A percentile compares a stretch with the other conserved stretches of the same genome.
phyloP scores from a whole-genome alignment of 2,797 vertebrate genomes.

The Gadopsis bispinosus region DNA sequence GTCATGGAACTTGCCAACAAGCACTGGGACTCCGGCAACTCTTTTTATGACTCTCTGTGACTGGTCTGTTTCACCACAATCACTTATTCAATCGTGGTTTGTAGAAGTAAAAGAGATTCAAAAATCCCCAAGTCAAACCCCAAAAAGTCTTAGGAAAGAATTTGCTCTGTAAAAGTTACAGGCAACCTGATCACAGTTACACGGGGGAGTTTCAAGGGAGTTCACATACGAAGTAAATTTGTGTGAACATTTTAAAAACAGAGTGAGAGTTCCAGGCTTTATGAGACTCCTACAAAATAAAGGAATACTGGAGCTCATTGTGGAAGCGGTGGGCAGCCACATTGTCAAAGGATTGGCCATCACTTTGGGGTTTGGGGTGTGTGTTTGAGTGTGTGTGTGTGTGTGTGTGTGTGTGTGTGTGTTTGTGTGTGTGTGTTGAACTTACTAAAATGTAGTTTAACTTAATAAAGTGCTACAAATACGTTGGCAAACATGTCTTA shows the following conservation, averaged over 20 bases:
- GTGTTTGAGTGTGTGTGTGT: slow-evolving; percentile 7
- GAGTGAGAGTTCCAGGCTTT: slow-evolving; percentile 46
- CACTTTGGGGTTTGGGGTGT: slow-evolving; percentile 42
- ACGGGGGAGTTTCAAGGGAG: not conserved
- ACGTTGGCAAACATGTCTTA: too few relatives aligned
- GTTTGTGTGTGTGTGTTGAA: not conserved
- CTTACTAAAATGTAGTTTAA: not conserved
- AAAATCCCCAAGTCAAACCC: slow-evolving; percentile 59
- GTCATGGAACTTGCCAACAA: slow-evolving; percentile 38
- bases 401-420: too few relatives aligned
- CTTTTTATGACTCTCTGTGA: slow-evolving; percentile 45
- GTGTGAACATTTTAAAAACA: slow-evolving; percentile 28
- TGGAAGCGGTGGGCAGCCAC: slow-evolving; percentile 62
- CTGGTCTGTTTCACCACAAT: slow-evolving; percentile 55
- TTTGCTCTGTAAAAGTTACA: slow-evolving; percentile 63
- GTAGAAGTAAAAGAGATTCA: slow-evolving; percentile 54
- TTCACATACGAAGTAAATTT: slow-evolving; percentile 47
- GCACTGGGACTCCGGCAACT: slow-evolving; percentile 36
- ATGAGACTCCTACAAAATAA: slow-evolving; percentile 54
- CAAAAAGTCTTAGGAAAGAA: slow-evolving; percentile 61
- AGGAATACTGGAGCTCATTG: slow-evolving; percentile 57
- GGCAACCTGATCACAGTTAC: slow-evolving; percentile 55
- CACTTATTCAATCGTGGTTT: slow-evolving; percentile 57
- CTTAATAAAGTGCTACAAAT: not conserved
- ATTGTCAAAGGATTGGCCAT: slow-evolving; percentile 41